phyloP scores from a whole-genome alignment of 2,888 invertebrate species.

The Nomada fucata region DNA sequence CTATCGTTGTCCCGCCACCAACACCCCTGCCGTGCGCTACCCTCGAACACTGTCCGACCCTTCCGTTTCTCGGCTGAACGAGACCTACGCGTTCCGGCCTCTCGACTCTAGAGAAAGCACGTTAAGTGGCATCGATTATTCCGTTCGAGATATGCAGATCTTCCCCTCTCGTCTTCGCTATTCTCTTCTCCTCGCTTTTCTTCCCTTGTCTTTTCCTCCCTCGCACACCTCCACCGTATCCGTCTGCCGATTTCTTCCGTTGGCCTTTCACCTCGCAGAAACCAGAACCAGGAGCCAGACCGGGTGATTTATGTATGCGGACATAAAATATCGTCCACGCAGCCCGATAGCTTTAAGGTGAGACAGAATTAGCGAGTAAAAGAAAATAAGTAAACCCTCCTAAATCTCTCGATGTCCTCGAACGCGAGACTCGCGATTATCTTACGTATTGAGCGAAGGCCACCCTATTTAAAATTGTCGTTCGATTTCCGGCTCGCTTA shows the following conservation, averaged over 20 bases:
- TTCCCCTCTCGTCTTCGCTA: conserved; percentile 22
- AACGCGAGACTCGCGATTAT: conserved; percentile 52
- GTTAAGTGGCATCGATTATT: conserved; percentile 81
- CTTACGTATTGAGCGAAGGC: conserved; percentile 55
- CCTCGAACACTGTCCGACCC: conserved; percentile 10
- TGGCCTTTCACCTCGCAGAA: conserved; percentile 9
- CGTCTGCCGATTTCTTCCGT: conserved; percentile 24
- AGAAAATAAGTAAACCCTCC: conserved; percentile 33
- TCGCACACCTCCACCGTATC: conserved; percentile 39
- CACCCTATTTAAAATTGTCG: conserved; percentile 16
- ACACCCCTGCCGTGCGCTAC: background rate
- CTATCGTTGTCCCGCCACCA: conserved; percentile 20
- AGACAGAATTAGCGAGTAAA: conserved; percentile 33
- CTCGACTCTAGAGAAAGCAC: conserved; percentile 57
- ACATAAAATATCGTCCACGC: conserved; percentile 69
- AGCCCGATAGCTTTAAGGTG: conserved; percentile 2
- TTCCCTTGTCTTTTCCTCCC: background rate
- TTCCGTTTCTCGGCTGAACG: conserved; percentile 27
- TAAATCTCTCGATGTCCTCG: conserved; percentile 52
- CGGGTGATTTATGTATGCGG: conserved; percentile 76
- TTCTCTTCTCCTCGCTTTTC: conserved; percentile 1
- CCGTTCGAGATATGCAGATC: conserved; percentile 80
- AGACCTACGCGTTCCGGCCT: conserved; percentile 21
- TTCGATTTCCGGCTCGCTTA: background rate
- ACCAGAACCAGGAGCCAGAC: conserved; percentile 64